These are phyloP conservation scores for Ophion slaviceki DNA, from an alignment of 2,888 invertebrate species.

Conservation along the genomic window DNA sequence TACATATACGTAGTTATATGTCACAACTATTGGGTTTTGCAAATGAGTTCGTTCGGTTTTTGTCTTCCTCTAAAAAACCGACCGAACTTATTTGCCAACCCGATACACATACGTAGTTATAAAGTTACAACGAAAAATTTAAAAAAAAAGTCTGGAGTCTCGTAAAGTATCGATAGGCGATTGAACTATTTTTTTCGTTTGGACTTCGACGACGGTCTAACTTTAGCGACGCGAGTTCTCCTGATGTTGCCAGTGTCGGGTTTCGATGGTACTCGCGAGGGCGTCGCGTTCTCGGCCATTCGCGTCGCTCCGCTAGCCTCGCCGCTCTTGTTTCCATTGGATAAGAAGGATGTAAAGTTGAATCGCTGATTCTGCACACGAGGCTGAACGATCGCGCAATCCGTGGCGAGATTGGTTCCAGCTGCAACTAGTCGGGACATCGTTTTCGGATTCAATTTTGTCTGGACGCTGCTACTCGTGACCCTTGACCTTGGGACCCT, in stretches of 20 bases:
- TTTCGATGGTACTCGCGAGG: conserved; percentile 49
- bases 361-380: conserved; percentile 30
- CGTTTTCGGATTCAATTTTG: conserved; percentile 41
- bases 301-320: conserved; percentile 16
- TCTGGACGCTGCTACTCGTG: conserved; percentile 33
- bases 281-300: conserved; percentile 2
- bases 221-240: conserved; percentile 53
- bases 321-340: conserved; percentile 17
- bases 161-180: background rate
- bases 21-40: too few relatives aligned
- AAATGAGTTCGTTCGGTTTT: too few relatives aligned
- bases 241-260: conserved; percentile 40
- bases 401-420: conserved; percentile 32
- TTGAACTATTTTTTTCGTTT: conserved; percentile 41
- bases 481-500: conserved; percentile 35
- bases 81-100: too few relatives aligned
- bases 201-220: conserved; percentile 33
- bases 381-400: conserved; percentile 38
- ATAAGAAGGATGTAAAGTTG: conserved; percentile 14
- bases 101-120: background rate
- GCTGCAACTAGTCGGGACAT: conserved; percentile 47
- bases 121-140: background rate
- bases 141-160: too few relatives aligned
- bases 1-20: too few relatives aligned
- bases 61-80: too few relatives aligned